Evolutionary conservation across 2,113 vertebrate species (phyloP), one percentile per base, ranked within the genome.

Genomic region (Erythrocercus mccallii): DNA sequence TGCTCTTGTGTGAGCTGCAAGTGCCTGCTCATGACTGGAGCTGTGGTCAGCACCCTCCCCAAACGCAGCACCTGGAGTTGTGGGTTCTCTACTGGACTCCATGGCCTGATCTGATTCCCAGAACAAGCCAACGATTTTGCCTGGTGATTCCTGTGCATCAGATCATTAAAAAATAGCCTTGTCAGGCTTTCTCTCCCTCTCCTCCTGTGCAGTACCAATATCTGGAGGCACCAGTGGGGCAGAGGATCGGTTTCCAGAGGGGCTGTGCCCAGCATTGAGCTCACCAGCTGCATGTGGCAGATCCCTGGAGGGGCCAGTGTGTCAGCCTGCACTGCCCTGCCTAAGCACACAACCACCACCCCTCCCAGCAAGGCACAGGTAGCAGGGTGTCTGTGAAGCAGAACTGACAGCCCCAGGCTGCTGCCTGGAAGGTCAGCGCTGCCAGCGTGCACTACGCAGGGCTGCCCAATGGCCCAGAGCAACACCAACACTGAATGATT

Each of bases 231-330:
- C 20, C 66, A 51, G 24, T 1, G n/a, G 30, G 58, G 44, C 42
- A 53, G n/a, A 40, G 44, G 40, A 58, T 9, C 37, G 38, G 27
- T 47, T 56, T 74, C 56, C 44, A 27, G 50, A 37, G 40, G 20
- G 68, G 42, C 24, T 0, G 1, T 7, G 16, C 31, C 2, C 2
- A n/a, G 50, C 2, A 1, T 2, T 53, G 60, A 57, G 61, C 54
- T 84, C 30, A 23, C 12, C 45, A 53, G 48, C 6, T 11, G 24
- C 0, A 0, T 8, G 40, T 3, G 56, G 65, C 51, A 37, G 40
- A 25, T 65, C 19, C 15, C 81, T 27, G 65, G 72, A 38, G 54
- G 19, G 28, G 8, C 56, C 69, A 56, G 77, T 2, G 24, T 11
- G 38, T 0, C 84, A 61, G 68, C 4, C 2, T 2, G 37, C 5